Evolutionary conservation across 2,888 invertebrate genomes (phyloP), one percentile per base, ranked within the genome.

Genomic region (Rhaphigaster nebulosa): DNA sequence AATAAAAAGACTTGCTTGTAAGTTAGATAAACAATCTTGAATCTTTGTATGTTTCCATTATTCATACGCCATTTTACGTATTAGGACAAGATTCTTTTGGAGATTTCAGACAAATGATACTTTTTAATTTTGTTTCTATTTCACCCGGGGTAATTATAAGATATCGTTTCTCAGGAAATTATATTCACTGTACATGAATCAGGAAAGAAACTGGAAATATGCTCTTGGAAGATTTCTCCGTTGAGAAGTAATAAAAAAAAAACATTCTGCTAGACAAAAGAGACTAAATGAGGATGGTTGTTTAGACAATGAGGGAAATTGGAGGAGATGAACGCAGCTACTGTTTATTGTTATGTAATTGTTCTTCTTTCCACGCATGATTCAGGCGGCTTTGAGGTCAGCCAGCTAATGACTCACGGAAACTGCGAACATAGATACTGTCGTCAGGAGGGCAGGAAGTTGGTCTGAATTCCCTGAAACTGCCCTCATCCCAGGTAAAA

Each of bases 331-430:
- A n/a, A n/a, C n/a, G n/a, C 13, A 15, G 29, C 23, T 38, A 8
- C 70, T 76, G 70, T 38, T 76, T 76, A 76, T 76, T 76, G 70
- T 76, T 38, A 38, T 76, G 70, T 38, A 76, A 76, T 15, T 29
- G 29, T 70, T 70, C 70, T 76, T 76, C 38, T 76, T 76, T 76
- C 34, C 38, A 76, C 38, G 70, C 70, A 76, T 76, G 70, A 76
- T 76, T 38, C 70, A 76, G 38, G 8, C 1, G 38, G 34, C 34
- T 70, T 70, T 34, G 70, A 70, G 34, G 70, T 76, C 70, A 38
- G 6, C 8, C 70, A 20, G 34, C 38, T 6, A 38, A 38, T 76
- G 70, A 76, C 34, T 76, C 70, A 76, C 20, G 70, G 70, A 38
- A 6, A 23, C 10, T 76, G 70, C 70, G 6, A 38, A 76, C 70